Percentiles rank a stretch among this genome's conserved stretches.
These are phyloP conservation scores for Chamaea fasciata DNA, from an alignment of 2,113 vertebrate species.

Conservation along the genomic window DNA sequence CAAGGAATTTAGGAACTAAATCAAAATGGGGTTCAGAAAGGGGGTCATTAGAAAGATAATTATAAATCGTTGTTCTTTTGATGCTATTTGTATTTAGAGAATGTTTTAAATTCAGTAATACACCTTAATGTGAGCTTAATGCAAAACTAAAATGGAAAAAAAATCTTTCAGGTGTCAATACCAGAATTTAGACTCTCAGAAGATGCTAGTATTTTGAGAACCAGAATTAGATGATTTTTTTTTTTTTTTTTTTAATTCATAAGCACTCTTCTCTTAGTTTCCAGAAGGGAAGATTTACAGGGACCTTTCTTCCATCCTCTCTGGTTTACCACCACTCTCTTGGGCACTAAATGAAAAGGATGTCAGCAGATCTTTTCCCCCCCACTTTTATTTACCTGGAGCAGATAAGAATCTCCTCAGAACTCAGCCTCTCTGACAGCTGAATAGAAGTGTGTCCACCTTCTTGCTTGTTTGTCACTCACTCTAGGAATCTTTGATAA, in stretches of 20 bases:
- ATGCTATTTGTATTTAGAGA: neutral
- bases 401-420: neutral
- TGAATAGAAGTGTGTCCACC: neutral
- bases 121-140: neutral
- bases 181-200: neutral
- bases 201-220: neutral
- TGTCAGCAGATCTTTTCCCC: neutral
- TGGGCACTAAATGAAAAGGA: neutral
- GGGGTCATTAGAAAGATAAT: fast-evolving
- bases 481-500: neutral
- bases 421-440: neutral
- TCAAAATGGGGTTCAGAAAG: neutral
- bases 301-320: neutral
- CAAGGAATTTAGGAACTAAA: neutral
- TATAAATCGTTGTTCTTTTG: neutral
- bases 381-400: neutral
- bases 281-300: neutral
- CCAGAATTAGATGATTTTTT: neutral
- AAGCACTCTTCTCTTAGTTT: neutral
- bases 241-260: no score
- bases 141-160: neutral
- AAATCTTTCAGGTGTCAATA: neutral
- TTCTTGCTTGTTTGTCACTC: neutral
- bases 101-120: neutral
- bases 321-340: neutral